phyloP scores from a whole-genome alignment of 2,888 invertebrate species.

The Andrena marginata region DNA sequence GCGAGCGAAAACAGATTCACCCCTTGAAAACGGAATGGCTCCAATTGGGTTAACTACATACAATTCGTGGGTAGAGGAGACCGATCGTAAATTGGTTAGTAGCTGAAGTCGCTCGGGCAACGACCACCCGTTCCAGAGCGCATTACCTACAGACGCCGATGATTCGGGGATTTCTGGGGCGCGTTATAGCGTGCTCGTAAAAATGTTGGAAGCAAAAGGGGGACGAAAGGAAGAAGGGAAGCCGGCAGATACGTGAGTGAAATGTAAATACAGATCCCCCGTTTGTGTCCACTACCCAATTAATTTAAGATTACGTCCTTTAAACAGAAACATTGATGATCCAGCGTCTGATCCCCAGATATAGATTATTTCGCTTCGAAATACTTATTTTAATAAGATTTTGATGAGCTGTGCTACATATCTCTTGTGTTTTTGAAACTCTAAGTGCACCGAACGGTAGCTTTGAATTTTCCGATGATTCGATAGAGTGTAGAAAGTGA shows the following conservation, averaged over 20 bases:
- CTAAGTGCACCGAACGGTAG: too few relatives aligned
- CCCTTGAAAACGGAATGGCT: neutral
- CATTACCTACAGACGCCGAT: constrained; percentile 47
- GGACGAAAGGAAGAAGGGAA: neutral
- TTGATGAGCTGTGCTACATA: neutral
- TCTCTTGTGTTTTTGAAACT: neutral
- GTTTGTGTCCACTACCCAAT: constrained; percentile 5
- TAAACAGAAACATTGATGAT: neutral
- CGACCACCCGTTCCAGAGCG: constrained; percentile 24
- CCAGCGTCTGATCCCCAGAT: neutral
- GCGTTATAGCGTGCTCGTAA: constrained; percentile 48
- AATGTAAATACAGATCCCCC: constrained; percentile 9
- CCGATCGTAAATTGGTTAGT: constrained; percentile 61
- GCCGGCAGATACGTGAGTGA: constrained; percentile 8
- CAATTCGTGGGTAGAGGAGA: constrained; percentile 45
- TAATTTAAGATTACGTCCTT: constrained; percentile 11
- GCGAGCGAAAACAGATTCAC: neutral
- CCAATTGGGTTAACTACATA: constrained; percentile 53
- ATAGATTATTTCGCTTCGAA: neutral
- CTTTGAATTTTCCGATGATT: too few relatives aligned
- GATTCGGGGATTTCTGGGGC: constrained; percentile 35
- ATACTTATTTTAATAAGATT: neutral
- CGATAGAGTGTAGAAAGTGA: too few relatives aligned
- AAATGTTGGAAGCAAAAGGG: constrained; percentile 23
- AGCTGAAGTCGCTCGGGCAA: constrained; percentile 44